Percentiles rank a stretch among this genome's conserved stretches.
phyloP scores from a whole-genome alignment of 2,888 invertebrate genomes.

The Pandemis cinnamomeana region DNA sequence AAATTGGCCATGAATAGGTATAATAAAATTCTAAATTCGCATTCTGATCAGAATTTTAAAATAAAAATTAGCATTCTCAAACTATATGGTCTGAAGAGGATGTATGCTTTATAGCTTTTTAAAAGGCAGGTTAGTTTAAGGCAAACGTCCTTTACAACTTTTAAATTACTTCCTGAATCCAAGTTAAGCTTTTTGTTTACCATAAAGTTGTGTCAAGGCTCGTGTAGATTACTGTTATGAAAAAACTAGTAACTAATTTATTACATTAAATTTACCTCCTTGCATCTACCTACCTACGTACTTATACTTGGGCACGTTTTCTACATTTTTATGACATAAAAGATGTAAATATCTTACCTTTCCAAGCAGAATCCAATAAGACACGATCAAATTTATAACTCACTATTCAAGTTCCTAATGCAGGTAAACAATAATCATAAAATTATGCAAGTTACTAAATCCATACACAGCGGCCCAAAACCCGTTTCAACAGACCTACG shows the following conservation, averaged over 20 bases:
- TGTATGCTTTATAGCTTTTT: constrained; percentile 3
- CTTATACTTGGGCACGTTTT: background rate
- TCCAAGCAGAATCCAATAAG: constrained; percentile 59
- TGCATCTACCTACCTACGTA: background rate
- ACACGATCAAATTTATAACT: constrained; percentile 32
- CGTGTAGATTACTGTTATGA: background rate
- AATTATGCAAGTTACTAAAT: constrained; percentile 62
- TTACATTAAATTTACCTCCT: no score
- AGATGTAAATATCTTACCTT: constrained; percentile 56
- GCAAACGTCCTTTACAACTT: constrained; percentile 12
- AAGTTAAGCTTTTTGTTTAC: constrained; percentile 12
- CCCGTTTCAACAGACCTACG: constrained; percentile 51
- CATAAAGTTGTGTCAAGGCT: constrained; percentile 8
- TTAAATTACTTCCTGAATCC: constrained; percentile 14
- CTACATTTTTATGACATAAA: background rate
- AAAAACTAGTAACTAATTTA: background rate
- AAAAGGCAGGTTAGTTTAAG: background rate
- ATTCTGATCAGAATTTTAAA: constrained; percentile 1
- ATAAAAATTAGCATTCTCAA: background rate
- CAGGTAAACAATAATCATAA: constrained; percentile 49
- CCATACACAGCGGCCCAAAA: constrained; percentile 56
- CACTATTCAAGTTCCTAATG: constrained; percentile 37
- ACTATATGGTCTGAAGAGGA: background rate
- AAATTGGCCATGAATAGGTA: constrained; percentile 1
- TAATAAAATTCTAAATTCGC: background rate